phyloP scores from a whole-genome alignment of 1,140 invertebrate species.

The Venustaconcha ellipsiformis region DNA sequence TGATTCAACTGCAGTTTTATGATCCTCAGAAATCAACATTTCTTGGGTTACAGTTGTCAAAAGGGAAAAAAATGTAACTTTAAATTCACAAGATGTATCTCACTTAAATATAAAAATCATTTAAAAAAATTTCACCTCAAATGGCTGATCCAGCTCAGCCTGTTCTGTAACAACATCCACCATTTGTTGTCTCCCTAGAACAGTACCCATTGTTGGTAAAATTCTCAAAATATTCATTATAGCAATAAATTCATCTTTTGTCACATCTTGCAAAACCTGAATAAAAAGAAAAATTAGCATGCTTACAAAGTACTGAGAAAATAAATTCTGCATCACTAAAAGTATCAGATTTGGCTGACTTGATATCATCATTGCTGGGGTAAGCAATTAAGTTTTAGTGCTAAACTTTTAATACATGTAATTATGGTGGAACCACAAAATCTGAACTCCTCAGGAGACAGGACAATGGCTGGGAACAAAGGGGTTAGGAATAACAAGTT shows the following conservation, averaged over 20 bases:
- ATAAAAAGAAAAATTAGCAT: slow-evolving; percentile 32
- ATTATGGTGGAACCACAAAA: neutral
- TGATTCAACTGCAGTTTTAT: no score
- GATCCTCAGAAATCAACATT: no score
- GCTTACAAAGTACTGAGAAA: no score
- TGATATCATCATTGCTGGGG: neutral
- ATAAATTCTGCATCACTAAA: neutral
- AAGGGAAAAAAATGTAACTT: no score
- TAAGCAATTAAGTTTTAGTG: neutral
- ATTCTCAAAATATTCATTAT: slow-evolving; percentile 87
- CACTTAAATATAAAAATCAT: neutral
- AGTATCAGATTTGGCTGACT: neutral
- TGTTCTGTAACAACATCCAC: slow-evolving; percentile 87
- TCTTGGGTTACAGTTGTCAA: no score
- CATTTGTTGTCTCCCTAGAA: slow-evolving; percentile 86
- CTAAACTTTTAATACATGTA: neutral
- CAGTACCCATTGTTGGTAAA: slow-evolving; percentile 83
- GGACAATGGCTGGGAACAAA: neutral
- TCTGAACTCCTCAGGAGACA: neutral
- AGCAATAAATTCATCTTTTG: slow-evolving; percentile 90
- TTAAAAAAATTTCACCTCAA: slow-evolving; percentile 73
- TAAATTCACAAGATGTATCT: neutral
- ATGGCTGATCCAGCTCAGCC: slow-evolving; percentile 80
- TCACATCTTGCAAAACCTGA: slow-evolving; percentile 80
- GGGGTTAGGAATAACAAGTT: no score